phyloP scores from a whole-genome alignment of 2,113 vertebrate species.

The Lates calcarifer region DNA sequence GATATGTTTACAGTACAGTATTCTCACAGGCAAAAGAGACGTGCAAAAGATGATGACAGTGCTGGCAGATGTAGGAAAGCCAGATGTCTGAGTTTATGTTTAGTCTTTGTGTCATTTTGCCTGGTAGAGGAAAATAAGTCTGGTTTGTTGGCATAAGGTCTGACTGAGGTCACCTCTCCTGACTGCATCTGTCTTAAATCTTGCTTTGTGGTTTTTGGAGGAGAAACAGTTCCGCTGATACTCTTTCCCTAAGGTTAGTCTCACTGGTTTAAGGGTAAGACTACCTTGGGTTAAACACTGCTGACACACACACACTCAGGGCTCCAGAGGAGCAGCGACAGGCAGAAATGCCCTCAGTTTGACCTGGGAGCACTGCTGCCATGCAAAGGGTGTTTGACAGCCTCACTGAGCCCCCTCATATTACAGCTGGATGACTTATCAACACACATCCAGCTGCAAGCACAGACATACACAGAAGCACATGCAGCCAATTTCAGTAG shows the following conservation, averaged over 20 bases:
- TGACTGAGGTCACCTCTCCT: conserved; percentile 71
- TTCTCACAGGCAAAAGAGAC: conserved; percentile 14
- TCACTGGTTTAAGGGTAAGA: conserved; percentile 31
- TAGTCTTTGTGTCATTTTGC: conserved; percentile 37
- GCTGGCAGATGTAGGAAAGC: conserved; percentile 2
- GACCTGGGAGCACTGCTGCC: conserved; percentile 56
- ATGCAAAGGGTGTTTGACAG: conserved; percentile 64
- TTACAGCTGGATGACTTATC: conserved; percentile 38
- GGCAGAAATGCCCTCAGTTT: conserved; percentile 57
- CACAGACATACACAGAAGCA: conserved; percentile 23
- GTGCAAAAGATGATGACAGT: conserved; percentile 1
- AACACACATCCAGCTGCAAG: conserved; percentile 28
- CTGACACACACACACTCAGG: conserved; percentile 15
- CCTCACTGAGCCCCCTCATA: conserved; percentile 39
- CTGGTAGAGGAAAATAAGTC: conserved; percentile 45
- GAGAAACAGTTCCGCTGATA: conserved; percentile 42
- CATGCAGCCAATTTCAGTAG: not conserved
- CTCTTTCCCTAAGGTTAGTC: conserved; percentile 42
- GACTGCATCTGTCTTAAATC: conserved; percentile 66
- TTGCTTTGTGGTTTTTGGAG: conserved; percentile 46
- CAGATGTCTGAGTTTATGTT: conserved; percentile 14
- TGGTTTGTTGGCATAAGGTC: conserved; percentile 73
- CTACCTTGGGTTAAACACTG: conserved; percentile 28
- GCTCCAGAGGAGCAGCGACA: conserved; percentile 61
- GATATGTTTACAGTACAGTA: conserved; percentile 8